phyloP scores from a whole-genome alignment of 2,888 invertebrate species.

The Andrena praecox region DNA sequence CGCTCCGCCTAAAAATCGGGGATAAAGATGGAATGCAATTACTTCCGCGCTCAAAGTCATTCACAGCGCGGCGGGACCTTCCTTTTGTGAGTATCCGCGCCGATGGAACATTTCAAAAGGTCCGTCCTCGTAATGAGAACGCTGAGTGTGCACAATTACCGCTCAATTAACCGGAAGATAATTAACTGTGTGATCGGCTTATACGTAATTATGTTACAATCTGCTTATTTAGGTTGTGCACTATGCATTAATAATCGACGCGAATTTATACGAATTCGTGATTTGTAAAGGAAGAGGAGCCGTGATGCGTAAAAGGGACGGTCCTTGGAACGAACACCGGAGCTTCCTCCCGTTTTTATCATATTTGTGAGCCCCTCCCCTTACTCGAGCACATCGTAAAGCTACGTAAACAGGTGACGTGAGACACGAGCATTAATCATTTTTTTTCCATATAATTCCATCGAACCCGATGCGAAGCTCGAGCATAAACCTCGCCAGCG shows the following conservation, averaged over 20 bases:
- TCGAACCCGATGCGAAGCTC: not conserved
- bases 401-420: slow-evolving; percentile 16
- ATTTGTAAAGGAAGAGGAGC: not conserved
- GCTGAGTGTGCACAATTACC: slow-evolving; percentile 33
- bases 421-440: slow-evolving; percentile 34
- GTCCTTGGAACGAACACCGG: not conserved
- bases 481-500: not conserved
- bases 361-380: not conserved
- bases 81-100: not conserved
- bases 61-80: slow-evolving; percentile 17
- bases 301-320: not conserved
- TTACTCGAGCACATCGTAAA: not conserved
- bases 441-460: slow-evolving; percentile 9
- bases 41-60: slow-evolving; percentile 36
- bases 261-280: not conserved
- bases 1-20: slow-evolving; percentile 1
- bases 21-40: slow-evolving; percentile 32
- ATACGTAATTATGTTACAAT: slow-evolving; percentile 25
- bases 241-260: not conserved
- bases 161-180: slow-evolving; percentile 31
- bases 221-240: slow-evolving; percentile 9
- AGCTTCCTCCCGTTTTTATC: not conserved
- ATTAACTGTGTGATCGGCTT: slow-evolving; percentile 10
- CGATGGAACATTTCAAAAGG: slow-evolving; percentile 32
- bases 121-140: slow-evolving; percentile 13